Conservation (phyloP, 2,888 invertebrate species). For the Allygus modestus region DNA sequence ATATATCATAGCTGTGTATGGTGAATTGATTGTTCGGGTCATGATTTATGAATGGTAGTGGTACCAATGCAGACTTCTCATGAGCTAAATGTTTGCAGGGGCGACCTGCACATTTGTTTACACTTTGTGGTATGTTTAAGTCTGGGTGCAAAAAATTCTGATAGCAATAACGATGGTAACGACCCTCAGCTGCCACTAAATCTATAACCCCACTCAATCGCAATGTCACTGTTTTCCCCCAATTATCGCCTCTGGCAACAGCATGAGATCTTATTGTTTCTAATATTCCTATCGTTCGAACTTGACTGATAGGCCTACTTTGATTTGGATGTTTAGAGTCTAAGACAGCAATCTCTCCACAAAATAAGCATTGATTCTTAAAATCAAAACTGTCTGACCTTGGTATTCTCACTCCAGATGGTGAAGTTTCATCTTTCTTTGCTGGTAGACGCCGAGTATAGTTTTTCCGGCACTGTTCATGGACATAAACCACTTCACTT, state of each 20-base stretch:
- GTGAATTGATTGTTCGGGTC: too few relatives aligned
- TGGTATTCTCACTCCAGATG: slow-evolving; percentile 23
- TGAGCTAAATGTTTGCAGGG: too few relatives aligned
- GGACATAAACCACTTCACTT: slow-evolving; percentile 34
- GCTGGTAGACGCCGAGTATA: slow-evolving; percentile 28
- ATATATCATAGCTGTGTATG: too few relatives aligned
- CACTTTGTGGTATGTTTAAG: slow-evolving; percentile 20
- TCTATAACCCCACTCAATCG: slow-evolving; percentile 31
- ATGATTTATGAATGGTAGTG: too few relatives aligned
- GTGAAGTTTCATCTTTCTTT: slow-evolving; percentile 15
- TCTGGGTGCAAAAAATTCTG: slow-evolving; percentile 26
- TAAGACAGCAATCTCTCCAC: slow-evolving; percentile 28
- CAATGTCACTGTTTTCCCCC: slow-evolving; percentile 14
- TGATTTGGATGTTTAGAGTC: slow-evolving; percentile 21
- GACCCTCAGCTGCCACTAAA: slow-evolving; percentile 24
- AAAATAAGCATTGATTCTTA: slow-evolving; percentile 34
- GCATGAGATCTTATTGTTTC: slow-evolving; percentile 20
- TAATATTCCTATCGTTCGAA: slow-evolving; percentile 34
- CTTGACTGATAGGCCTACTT: neutral
- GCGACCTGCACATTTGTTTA: slow-evolving; percentile 11
- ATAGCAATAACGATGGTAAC: slow-evolving; percentile 17
- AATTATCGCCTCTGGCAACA: slow-evolving; percentile 23
- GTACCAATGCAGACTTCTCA: too few relatives aligned
- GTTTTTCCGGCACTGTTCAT: slow-evolving; percentile 15
- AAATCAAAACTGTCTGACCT: slow-evolving; percentile 15